Evolutionary conservation across 2,797 vertebrate genomes (phyloP), one percentile per base, ranked within the genome.

Genomic region (Phataginus tetradactyla): DNA sequence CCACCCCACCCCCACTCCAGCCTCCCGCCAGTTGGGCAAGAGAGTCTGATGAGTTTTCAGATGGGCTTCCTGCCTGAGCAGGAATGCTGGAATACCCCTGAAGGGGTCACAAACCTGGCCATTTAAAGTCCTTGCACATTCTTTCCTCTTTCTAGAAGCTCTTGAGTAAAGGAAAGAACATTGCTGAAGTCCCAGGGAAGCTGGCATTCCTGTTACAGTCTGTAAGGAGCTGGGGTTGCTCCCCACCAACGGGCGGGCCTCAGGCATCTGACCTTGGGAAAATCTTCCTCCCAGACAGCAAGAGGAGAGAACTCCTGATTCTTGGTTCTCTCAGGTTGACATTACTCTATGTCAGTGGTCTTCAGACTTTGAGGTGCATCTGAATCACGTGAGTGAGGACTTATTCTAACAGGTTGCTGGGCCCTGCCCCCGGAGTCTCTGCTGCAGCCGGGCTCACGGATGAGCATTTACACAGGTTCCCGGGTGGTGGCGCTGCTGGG

Each of bases 201-300:
- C 79, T 68, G 71, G 14, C 21, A 10, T 18, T 34, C 71, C 34
- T 27, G 55, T 71, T 39, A 0, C 8, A 42, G 11, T 34, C 81
- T 71, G 0, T n/a, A 6, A 6, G 1, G 27, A 3, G 32, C 37
- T 13, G 23, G 51, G 13, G 23, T 9, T 0, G 12, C 32, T 2
- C 25, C 23, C 29, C 15, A 14, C 5, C 23, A 6, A 39, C 6
- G 13, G 3, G 4, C 13, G 14, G 32, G 25, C 83, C 74, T n/a
- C 13, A 25, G 29, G 37, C 37, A 18, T 18, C 3, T 8, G 20
- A 51, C 42, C 59, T 55, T 21, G 13, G 37, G 11, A 29, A 23
- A 45, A 39, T 12, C 17, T 71, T 29, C 84, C 39, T 59, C 59
- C 27, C 17, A 23, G 32, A 39, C n/a, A 64, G 63, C 39, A 39